Evolutionary conservation across 2,797 vertebrate genomes (phyloP).

Genomic region (Melopsittacus undulatus): DNA sequence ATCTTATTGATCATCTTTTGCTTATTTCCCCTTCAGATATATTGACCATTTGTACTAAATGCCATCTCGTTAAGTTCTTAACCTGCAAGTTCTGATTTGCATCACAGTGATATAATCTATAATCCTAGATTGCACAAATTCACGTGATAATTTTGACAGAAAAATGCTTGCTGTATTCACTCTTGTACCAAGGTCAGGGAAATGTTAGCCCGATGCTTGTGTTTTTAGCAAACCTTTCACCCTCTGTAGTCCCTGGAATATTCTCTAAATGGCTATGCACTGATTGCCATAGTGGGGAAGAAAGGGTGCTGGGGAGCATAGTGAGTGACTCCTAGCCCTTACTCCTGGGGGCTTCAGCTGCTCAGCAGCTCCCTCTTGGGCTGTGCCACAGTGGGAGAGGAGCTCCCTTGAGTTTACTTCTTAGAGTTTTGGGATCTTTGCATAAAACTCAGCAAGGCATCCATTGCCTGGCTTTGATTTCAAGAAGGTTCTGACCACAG

Average conservation of each 20-base stretch:
- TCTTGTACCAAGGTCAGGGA: background rate
- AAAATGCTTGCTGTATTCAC: background rate
- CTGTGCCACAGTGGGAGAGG: accelerated
- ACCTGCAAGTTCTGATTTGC: background rate
- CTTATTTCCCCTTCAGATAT: background rate
- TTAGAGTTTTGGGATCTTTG: background rate
- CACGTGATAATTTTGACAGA: background rate
- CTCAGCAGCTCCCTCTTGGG: background rate
- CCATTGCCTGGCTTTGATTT: background rate
- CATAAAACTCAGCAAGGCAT: background rate
- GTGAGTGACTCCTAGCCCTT: background rate
- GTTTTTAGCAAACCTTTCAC: background rate
- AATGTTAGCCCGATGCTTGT: background rate
- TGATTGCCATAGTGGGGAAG: background rate
- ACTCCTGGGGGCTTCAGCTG: accelerated
- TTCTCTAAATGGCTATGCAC: background rate
- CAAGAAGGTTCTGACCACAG: background rate
- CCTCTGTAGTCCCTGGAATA: background rate
- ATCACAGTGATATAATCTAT: background rate
- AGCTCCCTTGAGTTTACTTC: background rate
- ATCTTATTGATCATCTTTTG: background rate
- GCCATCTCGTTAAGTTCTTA: background rate
- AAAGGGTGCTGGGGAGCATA: accelerated
- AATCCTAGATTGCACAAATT: background rate
- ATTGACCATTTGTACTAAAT: background rate